These are phyloP conservation scores for Palloptera scutellata DNA, from an alignment of 2,888 invertebrate species.

Conservation along the genomic window DNA sequence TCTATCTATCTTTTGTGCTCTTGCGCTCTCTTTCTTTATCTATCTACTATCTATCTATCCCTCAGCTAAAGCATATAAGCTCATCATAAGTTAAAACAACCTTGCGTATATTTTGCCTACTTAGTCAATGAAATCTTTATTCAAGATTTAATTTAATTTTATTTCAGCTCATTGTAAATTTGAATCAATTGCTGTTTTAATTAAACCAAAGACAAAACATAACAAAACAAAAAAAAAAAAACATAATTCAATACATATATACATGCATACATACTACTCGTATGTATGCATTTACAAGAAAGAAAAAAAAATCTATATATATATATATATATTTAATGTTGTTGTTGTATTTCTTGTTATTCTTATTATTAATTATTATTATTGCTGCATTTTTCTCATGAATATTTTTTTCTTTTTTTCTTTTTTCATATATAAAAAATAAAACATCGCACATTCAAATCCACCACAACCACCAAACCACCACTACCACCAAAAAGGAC, in stretches of 20 bases:
- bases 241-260: slow-evolving; percentile 22
- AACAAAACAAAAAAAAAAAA: not conserved
- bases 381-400: slow-evolving; percentile 62
- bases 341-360: slow-evolving; percentile 36
- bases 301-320: slow-evolving; percentile 4
- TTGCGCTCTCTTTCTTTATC: slow-evolving; percentile 33
- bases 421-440: slow-evolving; percentile 57
- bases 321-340: slow-evolving; percentile 22
- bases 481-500: slow-evolving; percentile 47
- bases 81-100: slow-evolving; percentile 22
- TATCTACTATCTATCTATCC: slow-evolving; percentile 28
- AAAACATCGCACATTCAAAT: slow-evolving; percentile 42
- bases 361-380: slow-evolving; percentile 46
- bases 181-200: slow-evolving; percentile 20
- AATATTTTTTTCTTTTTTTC: slow-evolving; percentile 60
- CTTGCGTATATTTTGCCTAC: slow-evolving; percentile 8
- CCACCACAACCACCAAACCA: slow-evolving; percentile 48
- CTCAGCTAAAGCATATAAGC: slow-evolving; percentile 9
- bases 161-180: slow-evolving; percentile 26
- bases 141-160: no score
- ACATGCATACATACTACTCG: slow-evolving; percentile 23
- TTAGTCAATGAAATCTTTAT: not conserved
- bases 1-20: slow-evolving; percentile 25
- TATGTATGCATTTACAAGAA: not conserved
- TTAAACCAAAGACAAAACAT: not conserved